A percentile compares a stretch with the other conserved stretches of the same genome.
Conservation (phyloP, 1,140 invertebrate species). For the Zaprionus africanus region DNA sequence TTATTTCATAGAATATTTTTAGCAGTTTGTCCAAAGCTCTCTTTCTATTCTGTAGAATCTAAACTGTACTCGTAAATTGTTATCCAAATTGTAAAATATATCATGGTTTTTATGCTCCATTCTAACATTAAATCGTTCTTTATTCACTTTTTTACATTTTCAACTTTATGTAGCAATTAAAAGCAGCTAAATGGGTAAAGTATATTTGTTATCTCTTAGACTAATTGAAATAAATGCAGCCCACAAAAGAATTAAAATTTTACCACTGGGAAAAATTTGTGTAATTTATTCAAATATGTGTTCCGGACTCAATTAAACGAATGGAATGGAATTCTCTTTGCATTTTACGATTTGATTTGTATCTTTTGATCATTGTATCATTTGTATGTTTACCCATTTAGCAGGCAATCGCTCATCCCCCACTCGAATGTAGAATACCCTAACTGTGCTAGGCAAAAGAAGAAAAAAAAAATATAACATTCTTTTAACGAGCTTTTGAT, state of each 20-base stretch:
- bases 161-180: conserved; percentile 6
- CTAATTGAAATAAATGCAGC: conserved; percentile 42
- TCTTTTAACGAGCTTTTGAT: conserved; percentile 14
- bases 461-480: neutral
- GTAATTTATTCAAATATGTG: conserved; percentile 28
- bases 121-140: neutral
- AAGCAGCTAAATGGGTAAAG: neutral
- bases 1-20: neutral
- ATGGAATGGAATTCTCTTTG: conserved; percentile 21
- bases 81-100: no score
- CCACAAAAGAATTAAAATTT: conserved; percentile 13
- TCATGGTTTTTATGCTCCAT: neutral
- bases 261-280: conserved; percentile 4
- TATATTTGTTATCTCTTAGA: conserved; percentile 1
- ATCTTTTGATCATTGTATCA: conserved; percentile 20
- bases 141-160: neutral
- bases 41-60: neutral
- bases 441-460: neutral
- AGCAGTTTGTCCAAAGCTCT: neutral
- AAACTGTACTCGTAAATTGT: neutral
- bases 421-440: conserved; percentile 6
- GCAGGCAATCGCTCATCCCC: neutral
- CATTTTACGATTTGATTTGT: conserved; percentile 20
- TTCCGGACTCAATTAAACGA: conserved; percentile 19
- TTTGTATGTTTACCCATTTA: conserved; percentile 2